Evolutionary conservation across 2,113 vertebrate genomes (phyloP).

Genomic region (Prunella himalayana): DNA sequence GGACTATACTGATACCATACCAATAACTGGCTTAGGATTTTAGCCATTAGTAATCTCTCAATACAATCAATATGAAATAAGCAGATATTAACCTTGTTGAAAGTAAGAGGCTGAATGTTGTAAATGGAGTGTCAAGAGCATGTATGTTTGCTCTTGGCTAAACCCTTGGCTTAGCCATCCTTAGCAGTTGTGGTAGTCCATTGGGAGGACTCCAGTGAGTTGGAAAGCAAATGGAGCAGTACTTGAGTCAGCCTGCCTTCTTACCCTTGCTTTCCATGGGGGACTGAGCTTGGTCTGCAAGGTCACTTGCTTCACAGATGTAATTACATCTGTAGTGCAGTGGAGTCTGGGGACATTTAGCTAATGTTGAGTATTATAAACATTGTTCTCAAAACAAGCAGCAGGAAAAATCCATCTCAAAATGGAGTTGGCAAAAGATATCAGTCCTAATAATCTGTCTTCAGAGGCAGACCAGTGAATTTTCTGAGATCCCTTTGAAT

Average conservation of each 20-base stretch:
- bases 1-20: fast-evolving
- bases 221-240: background rate
- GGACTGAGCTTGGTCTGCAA: background rate
- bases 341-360: background rate
- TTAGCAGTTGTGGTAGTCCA: background rate
- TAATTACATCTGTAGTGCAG: background rate
- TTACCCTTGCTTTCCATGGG: background rate
- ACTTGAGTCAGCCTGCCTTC: background rate
- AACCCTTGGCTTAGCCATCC: background rate
- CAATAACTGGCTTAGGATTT: background rate
- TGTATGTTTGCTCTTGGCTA: background rate
- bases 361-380: background rate
- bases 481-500: background rate
- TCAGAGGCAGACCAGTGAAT: background rate
- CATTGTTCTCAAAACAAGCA: background rate
- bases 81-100: background rate
- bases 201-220: background rate
- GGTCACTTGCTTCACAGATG: background rate
- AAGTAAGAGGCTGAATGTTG: background rate
- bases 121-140: background rate
- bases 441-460: background rate
- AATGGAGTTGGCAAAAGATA: background rate
- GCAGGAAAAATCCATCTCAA: background rate
- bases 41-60: background rate
- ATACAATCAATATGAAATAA: background rate